Conservation (phyloP, 2,888 invertebrate species). For the Drosophila nigricruria region DNA sequence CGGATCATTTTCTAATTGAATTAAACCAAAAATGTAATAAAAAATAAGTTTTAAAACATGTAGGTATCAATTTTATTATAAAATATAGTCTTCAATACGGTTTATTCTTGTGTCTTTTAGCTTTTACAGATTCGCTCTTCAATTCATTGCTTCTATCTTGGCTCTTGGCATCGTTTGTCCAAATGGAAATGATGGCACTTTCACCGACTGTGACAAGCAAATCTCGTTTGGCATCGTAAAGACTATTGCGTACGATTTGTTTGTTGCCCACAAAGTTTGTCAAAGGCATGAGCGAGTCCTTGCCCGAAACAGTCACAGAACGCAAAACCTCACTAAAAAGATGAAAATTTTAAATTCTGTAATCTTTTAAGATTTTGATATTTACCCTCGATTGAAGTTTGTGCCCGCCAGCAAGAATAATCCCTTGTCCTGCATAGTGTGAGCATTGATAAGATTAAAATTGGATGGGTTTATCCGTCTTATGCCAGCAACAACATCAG, state of each 20-base stretch:
- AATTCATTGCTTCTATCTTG: slow-evolving; percentile 34
- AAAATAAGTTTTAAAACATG: not conserved
- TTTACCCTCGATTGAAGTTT: slow-evolving; percentile 87
- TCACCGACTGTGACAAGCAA: slow-evolving; percentile 90
- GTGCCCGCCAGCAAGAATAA: slow-evolving; percentile 89
- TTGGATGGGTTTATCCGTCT: slow-evolving; percentile 87
- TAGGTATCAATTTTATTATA: not conserved
- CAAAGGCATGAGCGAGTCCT: slow-evolving; percentile 86
- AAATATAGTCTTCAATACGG: slow-evolving; percentile 63
- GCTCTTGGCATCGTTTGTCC: slow-evolving; percentile 85
- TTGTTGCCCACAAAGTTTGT: slow-evolving; percentile 88
- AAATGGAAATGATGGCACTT: slow-evolving; percentile 88
- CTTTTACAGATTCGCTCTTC: slow-evolving; percentile 55
- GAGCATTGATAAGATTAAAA: slow-evolving; percentile 89
- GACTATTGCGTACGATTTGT: slow-evolving; percentile 90
- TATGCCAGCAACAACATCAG: slow-evolving; percentile 87
- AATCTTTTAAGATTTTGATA: not conserved
- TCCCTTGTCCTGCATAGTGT: slow-evolving; percentile 85
- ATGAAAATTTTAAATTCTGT: not conserved
- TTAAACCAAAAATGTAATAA: not conserved
- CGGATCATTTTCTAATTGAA: not conserved
- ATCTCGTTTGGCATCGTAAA: slow-evolving; percentile 88
- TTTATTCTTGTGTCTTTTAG: slow-evolving; percentile 55
- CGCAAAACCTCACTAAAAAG: slow-evolving; percentile 85
- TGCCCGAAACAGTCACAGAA: slow-evolving; percentile 86